phyloP scores from a whole-genome alignment of 2,888 invertebrate genomes.

The Pyrrhosoma nymphula region DNA sequence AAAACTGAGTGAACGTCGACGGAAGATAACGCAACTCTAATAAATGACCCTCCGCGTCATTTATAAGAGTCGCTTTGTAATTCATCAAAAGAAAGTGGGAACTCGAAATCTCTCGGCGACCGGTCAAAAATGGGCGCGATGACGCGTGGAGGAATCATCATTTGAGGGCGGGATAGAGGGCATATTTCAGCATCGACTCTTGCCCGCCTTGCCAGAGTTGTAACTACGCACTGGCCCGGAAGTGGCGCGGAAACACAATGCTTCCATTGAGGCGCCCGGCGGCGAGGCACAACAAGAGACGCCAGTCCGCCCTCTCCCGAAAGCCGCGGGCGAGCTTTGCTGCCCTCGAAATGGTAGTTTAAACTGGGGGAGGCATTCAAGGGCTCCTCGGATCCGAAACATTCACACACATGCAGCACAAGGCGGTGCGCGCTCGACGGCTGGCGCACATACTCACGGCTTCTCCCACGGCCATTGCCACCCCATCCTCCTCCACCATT shows the following conservation, averaged over 20 bases:
- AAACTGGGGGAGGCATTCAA: constrained; percentile 15
- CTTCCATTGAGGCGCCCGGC: constrained; percentile 33
- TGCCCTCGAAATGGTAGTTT: constrained; percentile 37
- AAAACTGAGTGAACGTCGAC: too few relatives aligned
- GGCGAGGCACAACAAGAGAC: too few relatives aligned
- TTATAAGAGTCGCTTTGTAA: too few relatives aligned
- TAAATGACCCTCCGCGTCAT: too few relatives aligned
- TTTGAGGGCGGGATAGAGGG: background rate
- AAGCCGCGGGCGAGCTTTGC: constrained; percentile 1
- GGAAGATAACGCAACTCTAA: too few relatives aligned
- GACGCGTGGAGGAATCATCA: background rate
- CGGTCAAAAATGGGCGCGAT: background rate
- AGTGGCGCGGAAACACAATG: constrained; percentile 14
- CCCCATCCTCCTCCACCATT: background rate
- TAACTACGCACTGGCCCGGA: background rate
- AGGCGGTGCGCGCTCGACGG: background rate
- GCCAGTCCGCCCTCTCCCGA: background rate
- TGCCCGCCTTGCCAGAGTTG: background rate
- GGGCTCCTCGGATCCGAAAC: background rate
- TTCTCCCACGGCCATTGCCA: constrained; percentile 48
- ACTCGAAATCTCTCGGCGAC: background rate
- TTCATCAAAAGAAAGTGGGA: too few relatives aligned
- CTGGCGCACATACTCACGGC: background rate
- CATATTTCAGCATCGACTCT: background rate
- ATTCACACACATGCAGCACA: background rate